These are phyloP conservation scores for Gortyna flavago DNA, from an alignment of 2,888 invertebrate species.

Conservation along the genomic window DNA sequence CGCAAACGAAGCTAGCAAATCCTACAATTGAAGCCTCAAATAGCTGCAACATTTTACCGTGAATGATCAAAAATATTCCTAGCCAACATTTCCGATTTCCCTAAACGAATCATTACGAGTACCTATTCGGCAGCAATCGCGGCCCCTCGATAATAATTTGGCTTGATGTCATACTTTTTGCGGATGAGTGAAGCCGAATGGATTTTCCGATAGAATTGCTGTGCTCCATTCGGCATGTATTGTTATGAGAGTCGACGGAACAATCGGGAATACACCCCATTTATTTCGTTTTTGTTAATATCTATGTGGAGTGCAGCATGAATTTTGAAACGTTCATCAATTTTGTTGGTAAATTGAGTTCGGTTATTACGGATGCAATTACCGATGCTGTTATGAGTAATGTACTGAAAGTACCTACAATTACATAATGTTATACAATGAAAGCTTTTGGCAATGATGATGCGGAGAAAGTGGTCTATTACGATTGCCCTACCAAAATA, in stretches of 20 bases:
- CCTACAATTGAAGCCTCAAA: conserved; percentile 11
- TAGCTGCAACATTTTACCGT: conserved; percentile 31
- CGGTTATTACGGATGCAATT: conserved; percentile 41
- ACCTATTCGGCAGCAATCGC: conserved; percentile 70
- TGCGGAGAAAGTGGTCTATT: not conserved
- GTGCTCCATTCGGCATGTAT: conserved; percentile 76
- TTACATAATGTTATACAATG: conserved; percentile 17
- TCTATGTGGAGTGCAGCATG: conserved; percentile 63
- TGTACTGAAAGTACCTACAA: conserved; percentile 34
- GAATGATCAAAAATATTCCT: conserved; percentile 50
- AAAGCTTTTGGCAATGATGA: conserved; percentile 6
- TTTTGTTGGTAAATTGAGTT: conserved; percentile 60
- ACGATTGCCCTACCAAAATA: conserved; percentile 20
- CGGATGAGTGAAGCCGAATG: conserved; percentile 85
- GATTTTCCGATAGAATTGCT: conserved; percentile 87
- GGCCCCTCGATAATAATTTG: conserved; percentile 83
- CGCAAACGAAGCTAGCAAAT: conserved; percentile 13
- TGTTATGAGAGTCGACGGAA: conserved; percentile 77
- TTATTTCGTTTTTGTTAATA: conserved; percentile 74
- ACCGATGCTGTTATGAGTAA: conserved; percentile 33
- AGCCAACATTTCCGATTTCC: conserved; percentile 53
- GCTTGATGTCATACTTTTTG: conserved; percentile 85
- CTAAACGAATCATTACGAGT: conserved; percentile 71
- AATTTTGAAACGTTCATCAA: conserved; percentile 61
- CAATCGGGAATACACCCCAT: conserved; percentile 79